Evolutionary conservation across 2,113 vertebrate species (phyloP), one percentile per base, ranked within the genome.

Genomic region (Silurus asotus): DNA sequence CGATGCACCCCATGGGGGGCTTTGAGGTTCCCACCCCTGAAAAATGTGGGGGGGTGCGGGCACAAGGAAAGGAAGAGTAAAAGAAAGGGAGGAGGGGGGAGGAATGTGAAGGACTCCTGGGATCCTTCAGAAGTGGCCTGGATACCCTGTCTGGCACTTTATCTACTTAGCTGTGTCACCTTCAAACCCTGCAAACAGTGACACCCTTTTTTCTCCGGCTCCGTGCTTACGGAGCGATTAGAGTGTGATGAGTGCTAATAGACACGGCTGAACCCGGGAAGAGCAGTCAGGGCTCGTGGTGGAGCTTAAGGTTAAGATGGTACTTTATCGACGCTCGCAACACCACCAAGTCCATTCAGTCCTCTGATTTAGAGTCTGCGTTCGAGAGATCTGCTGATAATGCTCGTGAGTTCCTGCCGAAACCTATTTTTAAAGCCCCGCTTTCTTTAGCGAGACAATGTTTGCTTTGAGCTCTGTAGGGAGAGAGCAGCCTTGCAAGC

Each of bases 151-250:
- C 85, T 88, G 84, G 69, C 88, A 82, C 91, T 93, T 91, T 91
- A 93, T 94, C 94, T 91, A 87, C 92, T 93, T 92, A 91, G 84
- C 81, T 9, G 92, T 92, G 92, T 93, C 93, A 94, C 93, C 92
- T 94, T 93, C 92, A 93, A 74, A 88, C 87, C 87, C 89, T 82
- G 75, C 81, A 85, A 88, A 87, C 87, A 79, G 83, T 84, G 85
- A 88, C 85, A 84, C 82, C 75, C 59, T 86, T 85, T 37, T 72
- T 87, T 61, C 45, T 61, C 59, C 7, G 56, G 70, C 86, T 82
- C 58, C 59, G 81, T 88, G 67, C 81, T 79, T 70, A 85, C 82
- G 78, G 83, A 80, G 59, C 48, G 77, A 90, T 88, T 58, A 88
- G 61, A 82, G 86, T 76, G 77, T 82, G 78, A 55, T 79, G 77